A percentile compares a stretch with the other conserved stretches of the same genome.
Evolutionary conservation across 2,797 vertebrate species (phyloP).

Genomic region (Artibeus jamaicensis): DNA sequence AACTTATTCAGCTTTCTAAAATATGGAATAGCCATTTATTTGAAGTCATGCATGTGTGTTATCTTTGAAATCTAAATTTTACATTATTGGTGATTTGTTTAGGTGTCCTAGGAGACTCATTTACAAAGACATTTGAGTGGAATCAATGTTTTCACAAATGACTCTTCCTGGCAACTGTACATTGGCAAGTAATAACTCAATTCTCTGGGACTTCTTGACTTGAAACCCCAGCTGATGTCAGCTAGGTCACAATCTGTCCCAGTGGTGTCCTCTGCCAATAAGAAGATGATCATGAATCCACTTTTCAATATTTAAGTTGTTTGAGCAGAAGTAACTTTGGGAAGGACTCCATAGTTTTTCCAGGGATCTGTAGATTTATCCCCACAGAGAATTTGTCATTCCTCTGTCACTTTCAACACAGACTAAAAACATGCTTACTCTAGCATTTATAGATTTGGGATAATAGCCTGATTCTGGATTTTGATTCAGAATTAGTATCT

Average conservation of each 20-base stretch:
- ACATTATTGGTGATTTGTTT: neutral
- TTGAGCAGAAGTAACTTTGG: neutral
- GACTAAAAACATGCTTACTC: neutral
- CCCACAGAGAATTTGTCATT: neutral
- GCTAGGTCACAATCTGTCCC: neutral
- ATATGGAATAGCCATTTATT: neutral
- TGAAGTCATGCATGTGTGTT: neutral
- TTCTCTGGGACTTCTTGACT: neutral
- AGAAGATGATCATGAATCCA: neutral
- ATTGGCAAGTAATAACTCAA: neutral
- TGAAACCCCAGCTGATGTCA: neutral
- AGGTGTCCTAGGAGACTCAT: neutral
- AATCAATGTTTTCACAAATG: neutral
- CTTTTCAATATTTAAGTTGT: neutral
- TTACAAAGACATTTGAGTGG: neutral
- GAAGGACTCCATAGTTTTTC: neutral
- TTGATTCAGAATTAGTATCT: neutral
- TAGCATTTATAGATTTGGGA: neutral
- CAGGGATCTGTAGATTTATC: neutral
- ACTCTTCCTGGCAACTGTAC: neutral
- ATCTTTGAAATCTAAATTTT: neutral
- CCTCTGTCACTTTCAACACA: neutral
- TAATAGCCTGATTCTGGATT: neutral
- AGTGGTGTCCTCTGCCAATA: neutral
- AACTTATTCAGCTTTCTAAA: neutral